Conservation (phyloP, 2,113 vertebrate species). For the Cephalopholis sonnerati region DNA sequence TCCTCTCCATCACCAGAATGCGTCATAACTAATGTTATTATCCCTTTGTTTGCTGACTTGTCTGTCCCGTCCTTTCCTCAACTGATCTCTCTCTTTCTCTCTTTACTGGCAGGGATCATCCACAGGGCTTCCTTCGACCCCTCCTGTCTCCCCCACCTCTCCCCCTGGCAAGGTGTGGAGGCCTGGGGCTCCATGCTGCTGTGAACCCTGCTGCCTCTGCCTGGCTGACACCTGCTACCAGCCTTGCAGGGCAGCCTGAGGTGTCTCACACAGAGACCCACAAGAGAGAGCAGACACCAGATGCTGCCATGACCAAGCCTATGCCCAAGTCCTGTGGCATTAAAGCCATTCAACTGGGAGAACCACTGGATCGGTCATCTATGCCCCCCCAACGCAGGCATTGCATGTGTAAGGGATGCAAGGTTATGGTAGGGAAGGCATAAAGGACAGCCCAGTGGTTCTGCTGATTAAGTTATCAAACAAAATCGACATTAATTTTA, state of each 20-base stretch:
- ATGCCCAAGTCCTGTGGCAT: constrained; percentile 10
- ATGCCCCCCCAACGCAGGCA: neutral
- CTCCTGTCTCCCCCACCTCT: neutral
- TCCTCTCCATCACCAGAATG: neutral
- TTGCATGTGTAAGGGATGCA: neutral
- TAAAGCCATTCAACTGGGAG: constrained; percentile 12
- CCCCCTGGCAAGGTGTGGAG: constrained; percentile 33
- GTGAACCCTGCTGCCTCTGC: constrained; percentile 39
- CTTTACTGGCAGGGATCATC: constrained; percentile 4
- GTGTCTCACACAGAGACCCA: constrained; percentile 21
- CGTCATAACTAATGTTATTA: neutral
- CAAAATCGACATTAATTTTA: neutral
- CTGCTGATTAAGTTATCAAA: neutral
- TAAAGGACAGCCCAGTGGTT: neutral
- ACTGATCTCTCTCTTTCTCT: neutral
- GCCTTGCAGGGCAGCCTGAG: constrained; percentile 38
- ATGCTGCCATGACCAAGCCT: constrained; percentile 36
- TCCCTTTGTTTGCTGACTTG: neutral
- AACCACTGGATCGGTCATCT: neutral
- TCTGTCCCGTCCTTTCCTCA: constrained; percentile 6
- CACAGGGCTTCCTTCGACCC: constrained; percentile 30
- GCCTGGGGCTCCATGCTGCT: constrained; percentile 40
- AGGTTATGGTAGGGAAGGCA: neutral
- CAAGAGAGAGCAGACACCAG: constrained; percentile 50
- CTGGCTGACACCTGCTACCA: constrained; percentile 62